Evolutionary conservation across 2,888 invertebrate genomes (phyloP).

Genomic region (Meteorus colon): DNA sequence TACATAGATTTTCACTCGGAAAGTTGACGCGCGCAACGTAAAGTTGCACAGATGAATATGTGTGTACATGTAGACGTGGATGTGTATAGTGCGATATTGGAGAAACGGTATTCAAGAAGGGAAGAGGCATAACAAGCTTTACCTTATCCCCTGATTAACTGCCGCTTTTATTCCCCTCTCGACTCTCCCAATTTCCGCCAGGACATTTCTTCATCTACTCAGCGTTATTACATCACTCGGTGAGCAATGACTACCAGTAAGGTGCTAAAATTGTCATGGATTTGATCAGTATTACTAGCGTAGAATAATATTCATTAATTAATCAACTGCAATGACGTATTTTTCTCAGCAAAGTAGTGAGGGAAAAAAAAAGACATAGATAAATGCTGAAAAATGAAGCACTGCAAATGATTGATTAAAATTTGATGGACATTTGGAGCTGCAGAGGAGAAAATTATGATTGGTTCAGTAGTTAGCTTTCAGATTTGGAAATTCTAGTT

Average conservation of each 20-base stretch:
- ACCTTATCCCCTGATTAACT: constrained; percentile 31
- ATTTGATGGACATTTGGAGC: no score
- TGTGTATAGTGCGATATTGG: background rate
- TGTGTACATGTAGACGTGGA: background rate
- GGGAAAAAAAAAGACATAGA: no score
- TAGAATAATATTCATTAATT: background rate
- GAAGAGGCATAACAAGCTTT: constrained; percentile 21
- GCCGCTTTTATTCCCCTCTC: constrained; percentile 21
- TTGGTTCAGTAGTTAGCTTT: no score
- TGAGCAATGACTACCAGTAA: background rate
- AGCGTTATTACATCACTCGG: constrained; percentile 12
- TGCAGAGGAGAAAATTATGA: no score
- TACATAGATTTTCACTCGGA: background rate
- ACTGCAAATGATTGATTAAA: no score
- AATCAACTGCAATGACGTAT: no score
- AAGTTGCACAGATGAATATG: background rate
- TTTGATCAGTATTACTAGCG: background rate
- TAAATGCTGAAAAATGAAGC: no score
- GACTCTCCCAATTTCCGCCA: constrained; percentile 26
- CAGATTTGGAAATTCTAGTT: no score
- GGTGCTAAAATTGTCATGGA: background rate
- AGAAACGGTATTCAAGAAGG: background rate
- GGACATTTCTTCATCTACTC: constrained; percentile 17
- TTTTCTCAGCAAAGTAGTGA: background rate
- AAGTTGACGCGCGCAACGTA: background rate